Evolutionary conservation across 2,888 invertebrate genomes (phyloP).

Genomic region (Noctua comes): DNA sequence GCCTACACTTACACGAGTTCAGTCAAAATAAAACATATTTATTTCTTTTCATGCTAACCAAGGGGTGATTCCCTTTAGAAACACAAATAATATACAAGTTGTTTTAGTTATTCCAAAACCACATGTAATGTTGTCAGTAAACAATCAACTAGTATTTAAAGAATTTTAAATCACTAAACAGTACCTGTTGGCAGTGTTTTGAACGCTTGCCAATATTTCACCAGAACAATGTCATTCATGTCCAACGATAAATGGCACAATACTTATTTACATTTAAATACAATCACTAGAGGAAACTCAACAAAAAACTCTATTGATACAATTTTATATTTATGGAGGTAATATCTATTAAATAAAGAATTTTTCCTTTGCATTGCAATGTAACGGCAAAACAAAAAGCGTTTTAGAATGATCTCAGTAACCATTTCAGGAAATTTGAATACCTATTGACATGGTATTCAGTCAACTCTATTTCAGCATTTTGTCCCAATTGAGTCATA

Average conservation of each 20-base stretch:
- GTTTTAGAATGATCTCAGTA: slow-evolving; percentile 11
- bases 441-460: slow-evolving; percentile 2
- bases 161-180: slow-evolving; percentile 64
- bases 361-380: slow-evolving; percentile 21
- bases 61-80: slow-evolving; percentile 21
- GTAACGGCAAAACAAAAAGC: background rate
- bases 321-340: slow-evolving; percentile 29
- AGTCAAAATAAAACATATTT: slow-evolving; percentile 37
- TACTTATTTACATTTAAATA: slow-evolving; percentile 61
- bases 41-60: slow-evolving; percentile 6
- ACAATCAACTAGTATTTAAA: slow-evolving; percentile 67
- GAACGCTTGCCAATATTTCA: slow-evolving; percentile 75
- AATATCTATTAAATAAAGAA: slow-evolving; percentile 2
- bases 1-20: slow-evolving; percentile 6
- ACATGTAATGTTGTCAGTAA: slow-evolving; percentile 60
- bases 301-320: slow-evolving; percentile 28
- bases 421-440: slow-evolving; percentile 6
- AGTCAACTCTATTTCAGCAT: background rate
- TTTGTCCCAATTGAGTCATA: slow-evolving; percentile 14
- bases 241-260: slow-evolving; percentile 56
- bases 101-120: slow-evolving; percentile 53
- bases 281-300: slow-evolving; percentile 46
- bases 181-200: slow-evolving; percentile 76
- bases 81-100: slow-evolving; percentile 26
- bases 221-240: slow-evolving; percentile 65